Conservation (phyloP, 1,140 invertebrate species). For the Cydia pomonella region DNA sequence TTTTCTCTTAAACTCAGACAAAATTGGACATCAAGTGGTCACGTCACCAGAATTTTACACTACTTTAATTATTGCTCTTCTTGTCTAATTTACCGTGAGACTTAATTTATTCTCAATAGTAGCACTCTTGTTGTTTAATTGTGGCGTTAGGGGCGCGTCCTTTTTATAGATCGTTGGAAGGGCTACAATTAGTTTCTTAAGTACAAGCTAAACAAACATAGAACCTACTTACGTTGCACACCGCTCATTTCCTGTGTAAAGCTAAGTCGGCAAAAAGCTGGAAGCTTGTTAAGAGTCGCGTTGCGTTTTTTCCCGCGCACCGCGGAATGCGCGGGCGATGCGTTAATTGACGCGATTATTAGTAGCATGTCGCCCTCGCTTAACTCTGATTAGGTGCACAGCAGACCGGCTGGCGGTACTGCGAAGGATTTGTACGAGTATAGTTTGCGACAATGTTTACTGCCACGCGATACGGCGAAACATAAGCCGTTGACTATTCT, state of each 20-base stretch:
- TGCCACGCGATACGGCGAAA: neutral
- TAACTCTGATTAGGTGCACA: neutral
- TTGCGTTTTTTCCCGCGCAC: constrained; percentile 19
- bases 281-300: constrained; percentile 4
- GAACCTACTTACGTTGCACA: neutral
- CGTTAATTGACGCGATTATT: constrained; percentile 26
- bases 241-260: constrained; percentile 19
- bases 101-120: too few species aligned
- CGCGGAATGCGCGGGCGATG: constrained; percentile 6
- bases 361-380: constrained; percentile 19
- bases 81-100: too few species aligned
- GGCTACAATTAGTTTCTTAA: neutral
- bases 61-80: too few species aligned
- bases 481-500: neutral
- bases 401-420: constrained; percentile 6
- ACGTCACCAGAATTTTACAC: too few species aligned
- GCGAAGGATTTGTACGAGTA: neutral
- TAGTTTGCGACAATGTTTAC: neutral
- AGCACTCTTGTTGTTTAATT: too few species aligned
- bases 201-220: neutral
- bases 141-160: too few species aligned
- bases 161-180: too few species aligned
- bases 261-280: constrained; percentile 11
- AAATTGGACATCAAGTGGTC: too few species aligned
- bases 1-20: too few species aligned